Conservation (phyloP, 2,113 vertebrate genomes). For the Onychostruthus taczanowskii region DNA sequence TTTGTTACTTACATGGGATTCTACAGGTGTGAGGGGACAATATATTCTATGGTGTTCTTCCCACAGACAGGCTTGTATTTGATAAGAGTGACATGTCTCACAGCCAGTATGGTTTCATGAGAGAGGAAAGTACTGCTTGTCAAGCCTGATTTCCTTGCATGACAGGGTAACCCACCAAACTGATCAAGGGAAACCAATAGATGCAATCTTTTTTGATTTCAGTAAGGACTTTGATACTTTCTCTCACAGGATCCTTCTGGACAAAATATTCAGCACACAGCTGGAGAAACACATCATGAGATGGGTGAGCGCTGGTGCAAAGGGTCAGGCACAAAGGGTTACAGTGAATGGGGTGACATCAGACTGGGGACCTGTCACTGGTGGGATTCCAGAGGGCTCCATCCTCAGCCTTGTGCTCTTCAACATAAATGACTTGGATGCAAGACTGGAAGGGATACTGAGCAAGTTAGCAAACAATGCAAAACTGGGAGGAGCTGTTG, state of each 20-base stretch:
- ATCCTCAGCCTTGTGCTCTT: not conserved
- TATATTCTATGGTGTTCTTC: not conserved
- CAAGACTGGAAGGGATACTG: not conserved
- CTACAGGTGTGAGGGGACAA: not conserved
- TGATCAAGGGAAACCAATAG: not conserved
- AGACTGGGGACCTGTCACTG: not conserved
- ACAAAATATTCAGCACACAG: not conserved
- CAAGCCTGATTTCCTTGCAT: not conserved
- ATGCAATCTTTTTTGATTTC: not conserved
- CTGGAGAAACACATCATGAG: not conserved
- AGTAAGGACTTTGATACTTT: not conserved
- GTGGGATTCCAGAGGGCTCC: not conserved
- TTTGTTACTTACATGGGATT: not conserved
- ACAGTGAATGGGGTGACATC: not conserved
- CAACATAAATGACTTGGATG: not conserved
- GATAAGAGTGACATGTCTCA: not conserved
- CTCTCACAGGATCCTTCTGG: not conserved
- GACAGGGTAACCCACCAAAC: not conserved
- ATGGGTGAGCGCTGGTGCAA: not conserved
- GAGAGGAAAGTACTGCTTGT: not conserved
- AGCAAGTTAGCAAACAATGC: accelerated
- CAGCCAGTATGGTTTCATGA: not conserved
- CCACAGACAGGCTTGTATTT: not conserved
- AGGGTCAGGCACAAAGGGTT: not conserved
- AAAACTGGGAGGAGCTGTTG: not conserved